Base-by-base conservation (phyloP, 2,113 vertebrate species). In the Thamnaconus septentrionalis region DNA sequence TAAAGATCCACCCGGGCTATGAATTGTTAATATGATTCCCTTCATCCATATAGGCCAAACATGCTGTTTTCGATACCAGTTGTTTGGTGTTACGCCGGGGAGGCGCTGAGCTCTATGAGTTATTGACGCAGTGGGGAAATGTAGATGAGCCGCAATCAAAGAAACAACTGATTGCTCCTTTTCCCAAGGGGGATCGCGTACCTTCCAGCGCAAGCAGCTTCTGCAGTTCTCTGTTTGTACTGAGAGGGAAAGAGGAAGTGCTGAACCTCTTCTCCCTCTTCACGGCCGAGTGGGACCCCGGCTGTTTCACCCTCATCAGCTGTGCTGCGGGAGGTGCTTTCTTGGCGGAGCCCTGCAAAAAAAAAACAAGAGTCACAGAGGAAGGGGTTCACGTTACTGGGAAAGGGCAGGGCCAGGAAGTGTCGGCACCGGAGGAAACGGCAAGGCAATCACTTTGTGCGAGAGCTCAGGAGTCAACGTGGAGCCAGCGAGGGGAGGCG, bases 211-310 rank as follows among this genome's bases (percentile, higher is more conserved):
- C 87, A 3, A 90, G 84, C 54, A 98, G 93, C 66, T 94, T 95
- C 10, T 96, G 94, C 39, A 98, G 93, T 79, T 98, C 96, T 83
- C 95, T 91, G 80, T 94, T 95, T 82, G 87, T 92, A 86, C 91
- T 95, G 85, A 93, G 85, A n/a, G 90, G 94, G 76, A 96, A 95
- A 64, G 92, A 90, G 56, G 95, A 96, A 60, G 94, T 94, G 87
- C 93, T 97, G 65, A 94, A 94, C 10, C 95, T 92, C 62, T 93
- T 97, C 69, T 97, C 95, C 71, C 91, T 95, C 92, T 94, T 97
- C 81, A 85, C 56, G 11, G 87, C 82, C 9, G 92, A 89, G 81
- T 93, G 94, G 60, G 92, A 89, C 77, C 87, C 80, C 41, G 93
- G 91, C 83, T 92, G 91, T 89, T 97, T 98, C 62, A 93, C 91